These are phyloP conservation scores for Sphaeramia orbicularis DNA, from an alignment of 2,797 vertebrate genomes.

Conservation along the genomic window DNA sequence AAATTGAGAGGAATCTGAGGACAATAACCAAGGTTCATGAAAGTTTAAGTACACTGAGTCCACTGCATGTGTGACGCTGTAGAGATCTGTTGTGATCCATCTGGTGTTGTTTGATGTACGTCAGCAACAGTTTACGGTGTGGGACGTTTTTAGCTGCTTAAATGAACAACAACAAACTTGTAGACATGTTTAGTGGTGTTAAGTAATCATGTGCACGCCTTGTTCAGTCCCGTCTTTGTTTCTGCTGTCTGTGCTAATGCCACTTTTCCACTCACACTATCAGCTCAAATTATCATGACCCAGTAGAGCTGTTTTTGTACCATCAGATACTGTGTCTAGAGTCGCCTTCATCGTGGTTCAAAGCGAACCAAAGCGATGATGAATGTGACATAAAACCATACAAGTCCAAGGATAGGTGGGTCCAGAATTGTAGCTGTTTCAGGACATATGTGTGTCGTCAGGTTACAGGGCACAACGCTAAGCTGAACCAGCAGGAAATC, in stretches of 20 bases:
- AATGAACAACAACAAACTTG: slow-evolving; percentile 10
- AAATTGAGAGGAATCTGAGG: slow-evolving; percentile 59
- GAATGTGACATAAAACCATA: too few relatives aligned
- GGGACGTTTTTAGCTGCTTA: slow-evolving; percentile 7
- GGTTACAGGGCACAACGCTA: too few relatives aligned
- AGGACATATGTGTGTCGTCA: too few relatives aligned
- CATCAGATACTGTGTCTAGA: too few relatives aligned
- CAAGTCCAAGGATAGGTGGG: too few relatives aligned
- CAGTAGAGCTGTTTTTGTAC: too few relatives aligned
- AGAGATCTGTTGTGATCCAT: slow-evolving; percentile 18
- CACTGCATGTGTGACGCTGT: slow-evolving; percentile 5
- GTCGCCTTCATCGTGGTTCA: too few relatives aligned
- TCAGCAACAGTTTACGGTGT: slow-evolving; percentile 1
- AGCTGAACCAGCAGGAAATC: too few relatives aligned
- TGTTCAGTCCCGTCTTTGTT: not conserved
- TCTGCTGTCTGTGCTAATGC: not conserved
- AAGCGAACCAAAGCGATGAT: too few relatives aligned
- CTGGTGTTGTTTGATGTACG: slow-evolving; percentile 1
- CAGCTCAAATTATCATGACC: too few relatives aligned
- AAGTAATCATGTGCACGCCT: not conserved
- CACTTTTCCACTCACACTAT: too few relatives aligned
- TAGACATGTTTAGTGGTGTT: not conserved
- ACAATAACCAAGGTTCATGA: slow-evolving; percentile 45
- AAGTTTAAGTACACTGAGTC: slow-evolving; percentile 25
- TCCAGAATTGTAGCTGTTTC: too few relatives aligned